These are phyloP conservation scores for Troglohyphantes excavatus DNA, from an alignment of 2,888 invertebrate genomes.

Conservation along the genomic window DNA sequence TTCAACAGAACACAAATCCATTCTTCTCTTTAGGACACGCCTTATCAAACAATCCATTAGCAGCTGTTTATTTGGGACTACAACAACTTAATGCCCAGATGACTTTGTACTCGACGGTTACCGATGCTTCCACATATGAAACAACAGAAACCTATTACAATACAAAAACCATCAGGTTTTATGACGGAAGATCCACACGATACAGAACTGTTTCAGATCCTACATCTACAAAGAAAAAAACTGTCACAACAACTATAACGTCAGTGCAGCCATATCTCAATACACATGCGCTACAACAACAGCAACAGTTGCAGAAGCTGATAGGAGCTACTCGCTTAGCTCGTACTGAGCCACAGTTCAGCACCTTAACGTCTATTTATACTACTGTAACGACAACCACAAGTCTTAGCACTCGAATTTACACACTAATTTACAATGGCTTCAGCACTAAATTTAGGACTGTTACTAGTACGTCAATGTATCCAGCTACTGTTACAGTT, in stretches of 20 bases:
- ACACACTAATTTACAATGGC: conserved; percentile 81
- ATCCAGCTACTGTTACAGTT: conserved; percentile 79
- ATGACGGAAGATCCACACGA: conserved; percentile 80
- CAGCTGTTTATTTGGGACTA: conserved; percentile 80
- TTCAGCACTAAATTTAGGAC: conserved; percentile 80
- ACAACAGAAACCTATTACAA: conserved; percentile 80
- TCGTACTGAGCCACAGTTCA: conserved; percentile 69
- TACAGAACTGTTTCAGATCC: conserved; percentile 80
- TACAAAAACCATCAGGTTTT: conserved; percentile 80
- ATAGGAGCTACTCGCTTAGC: conserved; percentile 80
- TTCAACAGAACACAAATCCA: conserved; percentile 79
- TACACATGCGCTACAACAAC: conserved; percentile 78
- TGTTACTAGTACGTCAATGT: conserved; percentile 79
- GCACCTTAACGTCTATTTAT: conserved; percentile 79
- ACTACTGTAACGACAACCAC: conserved; percentile 79
- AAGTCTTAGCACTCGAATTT: conserved; percentile 79
- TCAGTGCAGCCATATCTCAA: conserved; percentile 79
- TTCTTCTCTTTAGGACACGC: conserved; percentile 79
- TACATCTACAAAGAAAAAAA: conserved; percentile 78
- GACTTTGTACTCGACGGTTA: conserved; percentile 79
- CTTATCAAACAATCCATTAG: conserved; percentile 80
- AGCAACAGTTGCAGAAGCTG: conserved; percentile 79
- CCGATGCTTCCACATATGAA: conserved; percentile 79
- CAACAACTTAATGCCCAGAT: conserved; percentile 80
- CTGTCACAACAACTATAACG: conserved; percentile 79